Base-by-base conservation (phyloP, 2,113 vertebrate genomes). In the Candoia aspera region DNA sequence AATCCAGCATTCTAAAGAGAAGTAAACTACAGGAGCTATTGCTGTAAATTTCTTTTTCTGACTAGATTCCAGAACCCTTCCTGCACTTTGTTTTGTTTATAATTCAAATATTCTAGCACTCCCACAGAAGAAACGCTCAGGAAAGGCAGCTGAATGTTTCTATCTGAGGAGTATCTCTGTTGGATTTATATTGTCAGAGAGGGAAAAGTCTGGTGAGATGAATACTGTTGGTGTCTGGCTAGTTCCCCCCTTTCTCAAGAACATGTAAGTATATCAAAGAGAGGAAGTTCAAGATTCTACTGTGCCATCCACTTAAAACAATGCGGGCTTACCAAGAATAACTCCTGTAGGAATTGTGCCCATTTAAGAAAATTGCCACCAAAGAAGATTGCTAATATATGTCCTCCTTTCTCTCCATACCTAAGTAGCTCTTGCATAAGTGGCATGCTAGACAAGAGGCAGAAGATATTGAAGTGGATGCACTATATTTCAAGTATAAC, bases 11-110 rank as follows among this genome's bases (percentile, higher is more conserved):
- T 90, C 5, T 59, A 90, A 90, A 84, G 87, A 95, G 94, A 97
- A 93, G 91, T 95, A 97, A 95, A 97, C 93, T 95, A 95, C 96
- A 95, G 92, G 93, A 89, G 91, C 24, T 87, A 84, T 12, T 0
- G 0, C 0, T 91, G 0, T 58, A 90, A 1, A 0, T 84, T 95
- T 90, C 91, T 95, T 94, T 91, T 94, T 89, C 59, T 0, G 0
- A 91, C 91, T 21, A 0, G 58, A 29, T 91, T 95, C 92, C 87
- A 92, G 24, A 4, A 53, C 29, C 89, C 86, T 62, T 91, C 29
- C 29, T 29, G 54, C 90, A n/a, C 9, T 62, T 29, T 42, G 60
- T 59, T 92, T 95, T 97, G 92, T 96, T 97, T 96, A 95, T 93
- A 96, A 88, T 53, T 86, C 92, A 90, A 93, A 91, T 37, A 68